These are phyloP conservation scores for Acleris holmiana DNA, from an alignment of 2,888 invertebrate genomes.

Conservation along the genomic window DNA sequence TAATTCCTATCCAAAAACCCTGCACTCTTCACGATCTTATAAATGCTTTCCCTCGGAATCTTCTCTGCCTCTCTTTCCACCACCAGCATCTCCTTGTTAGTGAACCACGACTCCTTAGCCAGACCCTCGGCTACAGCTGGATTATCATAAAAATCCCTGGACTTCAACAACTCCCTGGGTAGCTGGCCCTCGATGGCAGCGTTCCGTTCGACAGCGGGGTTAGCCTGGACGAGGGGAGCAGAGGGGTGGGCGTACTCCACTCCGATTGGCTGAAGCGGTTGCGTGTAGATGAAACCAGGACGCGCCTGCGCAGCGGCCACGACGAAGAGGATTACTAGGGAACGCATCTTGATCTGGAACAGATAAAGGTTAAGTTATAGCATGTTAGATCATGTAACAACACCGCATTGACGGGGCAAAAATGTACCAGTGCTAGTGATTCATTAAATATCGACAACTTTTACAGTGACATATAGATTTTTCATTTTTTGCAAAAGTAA, in stretches of 20 bases:
- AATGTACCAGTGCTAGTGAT: too few species aligned
- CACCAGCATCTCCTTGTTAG: slow-evolving; percentile 91
- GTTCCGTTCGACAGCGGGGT: slow-evolving; percentile 89
- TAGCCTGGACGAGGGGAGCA: slow-evolving; percentile 73
- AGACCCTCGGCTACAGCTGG: slow-evolving; percentile 89
- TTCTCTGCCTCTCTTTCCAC: slow-evolving; percentile 91
- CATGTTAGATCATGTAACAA: too few species aligned
- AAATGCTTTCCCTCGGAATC: slow-evolving; percentile 90
- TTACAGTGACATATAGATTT: too few species aligned
- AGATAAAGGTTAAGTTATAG: too few species aligned
- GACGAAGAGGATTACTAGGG: slow-evolving; percentile 58
- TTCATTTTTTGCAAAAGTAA: too few species aligned
- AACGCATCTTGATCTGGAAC: slow-evolving; percentile 63
- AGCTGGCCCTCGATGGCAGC: slow-evolving; percentile 88
- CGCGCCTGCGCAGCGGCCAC: slow-evolving; percentile 73
- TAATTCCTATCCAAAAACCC: slow-evolving; percentile 83
- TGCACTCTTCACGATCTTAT: slow-evolving; percentile 89
- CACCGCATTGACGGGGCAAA: too few species aligned
- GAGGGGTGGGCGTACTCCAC: slow-evolving; percentile 77
- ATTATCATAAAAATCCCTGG: slow-evolving; percentile 89
- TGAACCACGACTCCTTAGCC: slow-evolving; percentile 91
- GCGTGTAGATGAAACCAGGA: slow-evolving; percentile 75
- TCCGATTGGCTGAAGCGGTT: slow-evolving; percentile 72
- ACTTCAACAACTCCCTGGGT: slow-evolving; percentile 87
- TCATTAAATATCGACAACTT: too few species aligned